Evolutionary conservation across 2,113 vertebrate genomes (phyloP), one percentile per base, ranked within the genome.

Genomic region (Baryphthengus martii): DNA sequence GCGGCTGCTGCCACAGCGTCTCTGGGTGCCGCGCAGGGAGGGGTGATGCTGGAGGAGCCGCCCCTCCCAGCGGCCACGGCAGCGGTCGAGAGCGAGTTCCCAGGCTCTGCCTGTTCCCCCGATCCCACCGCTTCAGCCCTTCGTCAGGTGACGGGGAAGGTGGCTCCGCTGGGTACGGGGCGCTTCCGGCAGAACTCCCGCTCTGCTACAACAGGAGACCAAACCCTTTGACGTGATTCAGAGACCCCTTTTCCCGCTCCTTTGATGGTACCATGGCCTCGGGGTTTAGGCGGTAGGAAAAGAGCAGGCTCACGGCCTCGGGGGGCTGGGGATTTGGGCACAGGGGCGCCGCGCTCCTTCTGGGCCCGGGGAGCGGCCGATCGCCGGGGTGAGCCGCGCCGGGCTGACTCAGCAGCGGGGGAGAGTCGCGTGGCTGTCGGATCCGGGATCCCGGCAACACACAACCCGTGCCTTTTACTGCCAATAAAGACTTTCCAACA

Each of bases 121-220:
- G 16, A 25, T 10, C 47, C 35, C 58, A 26, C 19, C 25, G 10
- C 53, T 72, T 63, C 1, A 47, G 39, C 11, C 0, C 0, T 31
- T 52, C 33, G 23, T 0, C 4, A 67, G 47, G 31, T 9, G 19
- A 61, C 24, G 28, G 20, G 16, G 62, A 20, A 15, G n/a, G 7
- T 3, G 40, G 33, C 23, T 55, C 33, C 24, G 0, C 28, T 14
- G 16, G 7, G 17, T 5, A 3, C 1, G 25, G 18, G 7, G 11
- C 12, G 3, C 40, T 56, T 45, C 39, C 28, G 75, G 39, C 9
- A 72, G 52, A 93, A 72, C 35, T 67, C 0, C 0, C 6, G 4
- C 12, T 79, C 49, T 52, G 29, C 59, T 47, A 42, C 66, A 71
- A 25, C 29, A 42, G 7, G 8, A 71, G 26, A 85, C 29, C 17